A percentile compares a stretch with the other conserved stretches of the same genome.
Evolutionary conservation across 2,113 vertebrate species (phyloP).

Genomic region (Odobenus rosmarus): DNA sequence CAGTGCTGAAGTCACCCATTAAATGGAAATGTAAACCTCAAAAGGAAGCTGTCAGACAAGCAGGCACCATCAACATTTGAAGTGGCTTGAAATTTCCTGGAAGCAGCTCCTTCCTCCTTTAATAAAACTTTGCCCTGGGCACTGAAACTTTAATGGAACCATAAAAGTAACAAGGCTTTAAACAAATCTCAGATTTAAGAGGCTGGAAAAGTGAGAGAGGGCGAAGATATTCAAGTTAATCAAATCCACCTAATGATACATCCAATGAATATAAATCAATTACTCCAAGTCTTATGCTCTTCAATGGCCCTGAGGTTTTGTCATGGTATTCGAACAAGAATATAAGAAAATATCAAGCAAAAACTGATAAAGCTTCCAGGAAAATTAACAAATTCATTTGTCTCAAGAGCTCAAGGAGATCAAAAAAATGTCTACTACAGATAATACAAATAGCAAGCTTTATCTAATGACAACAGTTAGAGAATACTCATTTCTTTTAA

Average conservation of each 20-base stretch:
- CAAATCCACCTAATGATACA: neutral
- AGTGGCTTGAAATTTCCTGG: neutral
- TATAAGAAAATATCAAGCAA: neutral
- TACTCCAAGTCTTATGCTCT: neutral
- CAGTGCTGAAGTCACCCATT: neutral
- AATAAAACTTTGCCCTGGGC: neutral
- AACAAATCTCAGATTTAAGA: conserved; percentile 28
- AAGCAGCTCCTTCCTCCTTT: neutral
- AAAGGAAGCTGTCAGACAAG: neutral
- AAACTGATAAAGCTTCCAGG: neutral
- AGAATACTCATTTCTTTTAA: neutral
- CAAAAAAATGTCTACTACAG: neutral
- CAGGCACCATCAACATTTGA: neutral
- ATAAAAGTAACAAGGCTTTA: conserved; percentile 23
- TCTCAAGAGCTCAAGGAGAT: neutral
- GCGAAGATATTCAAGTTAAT: conserved; percentile 30
- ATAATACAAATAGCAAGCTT: neutral
- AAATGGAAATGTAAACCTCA: neutral
- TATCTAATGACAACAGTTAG: neutral
- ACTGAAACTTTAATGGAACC: neutral
- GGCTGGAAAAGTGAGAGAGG: conserved; percentile 29
- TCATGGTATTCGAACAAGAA: conserved; percentile 54
- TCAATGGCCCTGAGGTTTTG: conserved; percentile 61
- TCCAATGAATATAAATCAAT: conserved; percentile 34
- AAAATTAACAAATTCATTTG: neutral